A percentile compares a stretch with the other conserved stretches of the same genome.
These are phyloP conservation scores for Amblyornis subalaris DNA, from an alignment of 2,113 vertebrate species.

Conservation along the genomic window DNA sequence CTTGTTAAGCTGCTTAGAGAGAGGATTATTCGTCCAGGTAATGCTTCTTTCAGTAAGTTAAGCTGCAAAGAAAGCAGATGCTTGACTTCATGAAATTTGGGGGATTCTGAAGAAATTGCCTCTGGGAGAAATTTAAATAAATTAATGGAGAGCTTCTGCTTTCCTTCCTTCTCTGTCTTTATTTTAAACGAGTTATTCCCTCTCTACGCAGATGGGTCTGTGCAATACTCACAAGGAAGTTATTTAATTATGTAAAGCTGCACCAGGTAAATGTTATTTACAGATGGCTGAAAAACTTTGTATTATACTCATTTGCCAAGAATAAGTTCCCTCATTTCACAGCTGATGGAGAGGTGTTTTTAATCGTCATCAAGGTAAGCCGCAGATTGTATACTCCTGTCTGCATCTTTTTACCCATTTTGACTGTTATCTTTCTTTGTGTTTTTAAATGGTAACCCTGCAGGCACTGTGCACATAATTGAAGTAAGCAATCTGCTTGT, in stretches of 20 bases:
- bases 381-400: neutral
- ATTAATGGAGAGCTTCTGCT: conserved; percentile 5
- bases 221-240: neutral
- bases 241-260: conserved; percentile 59
- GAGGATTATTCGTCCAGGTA: conserved; percentile 26
- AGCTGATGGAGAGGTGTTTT: neutral
- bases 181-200: conserved; percentile 23
- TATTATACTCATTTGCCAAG: conserved; percentile 53
- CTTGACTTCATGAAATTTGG: conserved; percentile 9
- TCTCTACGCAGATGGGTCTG: conserved; percentile 31
- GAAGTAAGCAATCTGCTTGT: conserved; percentile 55
- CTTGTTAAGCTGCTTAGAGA: conserved; percentile 40
- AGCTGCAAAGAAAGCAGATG: conserved; percentile 9
- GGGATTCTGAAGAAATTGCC: neutral
- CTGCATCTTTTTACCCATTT: neutral
- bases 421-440: neutral
- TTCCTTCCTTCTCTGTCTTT: neutral
- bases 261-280: conserved; percentile 68
- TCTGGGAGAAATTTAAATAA: conserved; percentile 13
- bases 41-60: conserved; percentile 13
- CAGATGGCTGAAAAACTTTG: conserved; percentile 44
- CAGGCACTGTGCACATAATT: conserved; percentile 20
- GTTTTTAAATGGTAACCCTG: conserved; percentile 21
- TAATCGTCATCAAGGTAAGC: neutral
- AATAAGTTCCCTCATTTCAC: conserved; percentile 5